Evolutionary conservation across 2,888 invertebrate species (phyloP), one percentile per base, ranked within the genome.

Genomic region (Spatulosminthurus flaviceps): DNA sequence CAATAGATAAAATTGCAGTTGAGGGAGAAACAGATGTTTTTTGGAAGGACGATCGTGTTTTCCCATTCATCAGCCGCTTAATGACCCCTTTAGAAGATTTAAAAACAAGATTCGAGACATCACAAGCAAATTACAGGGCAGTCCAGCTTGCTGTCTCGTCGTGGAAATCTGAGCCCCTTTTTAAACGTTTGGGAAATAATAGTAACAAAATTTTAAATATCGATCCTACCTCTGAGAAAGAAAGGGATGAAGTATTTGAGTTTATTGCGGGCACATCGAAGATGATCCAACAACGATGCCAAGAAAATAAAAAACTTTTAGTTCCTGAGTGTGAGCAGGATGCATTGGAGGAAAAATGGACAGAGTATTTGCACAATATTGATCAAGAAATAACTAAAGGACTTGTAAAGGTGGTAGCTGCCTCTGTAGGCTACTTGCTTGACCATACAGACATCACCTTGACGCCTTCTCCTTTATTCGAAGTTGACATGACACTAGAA

Each of bases 121-220:
- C 95, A 60, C 96, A 97, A 88, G 91, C 91, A 76, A 97, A 98
- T 88, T 90, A 97, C 22, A 91, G 91, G 51, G 92, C 92, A 87
- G 93, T 97, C 67, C 92, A 92, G 86, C 90, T 90, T 70, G 91
- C 94, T n/a, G 91, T 97, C 90, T 92, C 92, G 2, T 92, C 92
- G 0, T 97, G 97, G 94, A 92, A 93, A 5, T 91, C 92, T 81
- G 90, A 91, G 74, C 95, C 97, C 0, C 88, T 97, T n/a, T 96
- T 96, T 88, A 94, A 95, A 88, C 90, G 97, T 79, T 94, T 92
- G 86, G 96, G 96, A 86, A 93, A 92, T 2, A 94, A 94, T 86
- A 94, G 93, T 88, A 94, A 96, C 85, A 91, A 93, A 0, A 90
- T 96, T 5, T 89, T 97, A 28, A 92, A 92, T 83, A 89, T 97